Evolutionary conservation across 2,113 vertebrate species (phyloP), one percentile per base, ranked within the genome.

Genomic region (Eublepharis macularius): DNA sequence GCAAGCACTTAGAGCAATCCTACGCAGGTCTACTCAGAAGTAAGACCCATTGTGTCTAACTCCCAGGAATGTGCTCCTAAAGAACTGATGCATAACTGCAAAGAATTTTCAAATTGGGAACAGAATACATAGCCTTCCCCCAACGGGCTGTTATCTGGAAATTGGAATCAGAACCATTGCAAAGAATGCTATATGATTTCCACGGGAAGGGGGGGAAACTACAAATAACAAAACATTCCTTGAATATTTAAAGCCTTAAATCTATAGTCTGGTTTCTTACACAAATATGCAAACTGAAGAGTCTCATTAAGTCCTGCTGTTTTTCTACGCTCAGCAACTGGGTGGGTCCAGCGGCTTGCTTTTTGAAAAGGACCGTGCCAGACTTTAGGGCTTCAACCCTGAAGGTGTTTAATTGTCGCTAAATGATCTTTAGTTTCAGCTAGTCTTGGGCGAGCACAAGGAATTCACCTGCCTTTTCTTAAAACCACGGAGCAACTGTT

Each of bases 181-280:
- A 73, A 73, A 66, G 43, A 73, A 82, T 34, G 54, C 41, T 26
- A 74, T 34, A 47, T 29, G 54, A 83, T 34, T 75, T 45, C 72
- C 39, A 39, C 14, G 1, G 41, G 26, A 41, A 32, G 68, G 8
- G 36, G 24, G 6, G 19, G 41, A 34, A 32, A n/a, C n/a, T 57
- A 19, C 45, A 70, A 36, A 51, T 54, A 81, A 72, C 47, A 32
- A 72, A 39, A 39, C 26, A 72, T 43, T 82, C 49, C 39, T 82
- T 73, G 36, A 82, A 73, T 82, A 73, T 51, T 57, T 73, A 57
- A 72, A 73, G 68, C 49, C 68, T 73, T 73, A 73, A 82, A 57
- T 73, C 68, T 57, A 69, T 57, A 82, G 81, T 82, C 81, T 82
- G 68, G 68, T 72, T 82, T 73, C 81, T 57, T 73, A 72, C 36